phyloP scores from a whole-genome alignment of 1,140 invertebrate species.

The Macrocentrus cingulum region DNA sequence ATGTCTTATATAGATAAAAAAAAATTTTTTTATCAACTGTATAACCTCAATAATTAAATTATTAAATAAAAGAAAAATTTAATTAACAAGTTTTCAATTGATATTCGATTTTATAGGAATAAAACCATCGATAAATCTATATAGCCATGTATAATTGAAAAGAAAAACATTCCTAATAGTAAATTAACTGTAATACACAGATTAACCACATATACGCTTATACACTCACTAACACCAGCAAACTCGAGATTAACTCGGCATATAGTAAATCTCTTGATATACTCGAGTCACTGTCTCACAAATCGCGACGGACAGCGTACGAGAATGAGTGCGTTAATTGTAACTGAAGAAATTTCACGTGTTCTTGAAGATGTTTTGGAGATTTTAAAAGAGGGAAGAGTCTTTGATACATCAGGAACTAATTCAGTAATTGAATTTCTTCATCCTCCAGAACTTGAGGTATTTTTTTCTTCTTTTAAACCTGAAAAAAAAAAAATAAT shows the following conservation, averaged over 20 bases:
- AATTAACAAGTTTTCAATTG: too few species aligned
- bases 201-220: not conserved
- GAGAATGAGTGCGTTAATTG: slow-evolving; percentile 35
- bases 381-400: slow-evolving; percentile 43
- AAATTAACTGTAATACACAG: too few species aligned
- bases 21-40: too few species aligned
- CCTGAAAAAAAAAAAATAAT: not conserved
- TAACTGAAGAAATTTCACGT: slow-evolving; percentile 28
- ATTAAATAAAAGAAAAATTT: too few species aligned
- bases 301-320: too few species aligned
- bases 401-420: slow-evolving; percentile 37
- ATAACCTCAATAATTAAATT: too few species aligned
- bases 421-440: slow-evolving; percentile 49
- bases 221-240: not conserved
- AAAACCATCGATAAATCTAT: too few species aligned
- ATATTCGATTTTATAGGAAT: too few species aligned
- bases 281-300: not conserved
- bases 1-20: too few species aligned
- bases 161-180: not conserved
- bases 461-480: slow-evolving; percentile 30
- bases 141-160: too few species aligned
- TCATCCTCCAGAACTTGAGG: slow-evolving; percentile 52
- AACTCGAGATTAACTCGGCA: not conserved
- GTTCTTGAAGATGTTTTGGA: slow-evolving; percentile 41
- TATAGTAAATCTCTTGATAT: not conserved